Percentiles rank a stretch among this genome's conserved stretches.
phyloP scores from a whole-genome alignment of 2,113 vertebrate species.

The Pedionomus torquatus region DNA sequence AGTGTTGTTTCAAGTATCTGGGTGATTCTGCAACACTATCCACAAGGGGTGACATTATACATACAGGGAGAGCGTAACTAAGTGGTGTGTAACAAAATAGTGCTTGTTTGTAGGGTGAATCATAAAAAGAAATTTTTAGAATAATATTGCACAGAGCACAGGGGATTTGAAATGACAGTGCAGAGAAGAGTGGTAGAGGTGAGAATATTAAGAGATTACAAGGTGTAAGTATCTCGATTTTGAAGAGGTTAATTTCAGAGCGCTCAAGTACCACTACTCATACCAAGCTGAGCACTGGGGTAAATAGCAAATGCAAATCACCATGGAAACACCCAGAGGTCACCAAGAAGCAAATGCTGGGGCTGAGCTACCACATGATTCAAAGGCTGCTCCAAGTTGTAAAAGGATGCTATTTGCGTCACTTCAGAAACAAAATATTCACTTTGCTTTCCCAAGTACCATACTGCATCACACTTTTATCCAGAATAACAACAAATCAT shows the following conservation, averaged over 20 bases:
- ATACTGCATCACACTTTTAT: neutral
- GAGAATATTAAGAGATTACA: neutral
- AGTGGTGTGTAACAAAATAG: constrained; percentile 21
- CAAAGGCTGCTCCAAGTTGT: neutral
- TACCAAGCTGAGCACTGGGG: neutral
- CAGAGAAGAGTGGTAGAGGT: neutral
- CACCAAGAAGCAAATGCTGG: neutral
- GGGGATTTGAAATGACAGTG: neutral
- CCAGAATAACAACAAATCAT: neutral
- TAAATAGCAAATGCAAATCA: neutral
- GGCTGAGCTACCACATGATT: neutral
- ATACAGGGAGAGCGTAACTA: neutral
- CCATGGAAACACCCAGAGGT: neutral
- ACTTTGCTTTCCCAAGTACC: neutral
- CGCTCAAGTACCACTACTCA: neutral
- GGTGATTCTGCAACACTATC: constrained; percentile 17
- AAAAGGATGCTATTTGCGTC: neutral
- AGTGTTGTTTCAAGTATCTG: constrained; percentile 11
- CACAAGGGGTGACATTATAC: constrained; percentile 19
- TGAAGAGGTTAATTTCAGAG: neutral
- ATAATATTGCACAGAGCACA: neutral
- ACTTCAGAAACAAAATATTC: neutral
- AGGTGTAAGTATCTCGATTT: neutral
- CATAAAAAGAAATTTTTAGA: neutral
- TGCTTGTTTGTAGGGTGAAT: neutral